Evolutionary conservation across 2,113 vertebrate genomes (phyloP), one percentile per base, ranked within the genome.

Genomic region (Speoplatyrhinus poulsoni): DNA sequence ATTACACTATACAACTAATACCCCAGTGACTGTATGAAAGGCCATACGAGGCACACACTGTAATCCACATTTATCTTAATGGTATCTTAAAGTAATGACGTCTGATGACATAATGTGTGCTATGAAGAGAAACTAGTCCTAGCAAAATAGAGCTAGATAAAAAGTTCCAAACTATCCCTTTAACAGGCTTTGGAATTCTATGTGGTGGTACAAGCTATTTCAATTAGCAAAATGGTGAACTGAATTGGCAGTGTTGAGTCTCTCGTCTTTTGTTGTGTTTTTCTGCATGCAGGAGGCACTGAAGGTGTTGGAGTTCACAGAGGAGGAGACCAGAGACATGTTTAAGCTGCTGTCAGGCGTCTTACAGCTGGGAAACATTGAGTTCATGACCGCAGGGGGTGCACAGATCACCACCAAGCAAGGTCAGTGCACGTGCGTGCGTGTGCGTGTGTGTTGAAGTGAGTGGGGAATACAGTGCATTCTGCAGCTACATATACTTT

Each of bases 371-470:
- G 96, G 96, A 59, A 96, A 96, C 0, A 77, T 95, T 1, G 95
- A 96, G 84, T 97, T 97, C 87, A 96, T 97, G 95, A 95, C 94
- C 9, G 95, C 95, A 32, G 96, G 95, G 1, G 96, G 96, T 16
- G 96, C 96, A 16, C 95, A 97, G 85, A 82, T 97, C 80, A 95
- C 94, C 65, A 95, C 93, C 3, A 96, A 96, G 89, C 93, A 92
- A n/a, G 95, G 96, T 95, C 70, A 79, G 78, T 15, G n/a, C 4
- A 9, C 0, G 5, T 9, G 5, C n/a, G 60, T 15, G 32, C 2
- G 59, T 8, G 3, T 26, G 59, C n/a, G 60, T 47, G 60, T 32
- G 46, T 58, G 46, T 32, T 5, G 60, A 10, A 17, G 5, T 47
- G 60, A 32, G 52, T 52, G 63, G 41, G 64, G 15, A 26, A 2